Evolutionary conservation across 1,140 invertebrate genomes (phyloP), one percentile per base, ranked within the genome.

Genomic region (Hylaeus anthracinus): DNA sequence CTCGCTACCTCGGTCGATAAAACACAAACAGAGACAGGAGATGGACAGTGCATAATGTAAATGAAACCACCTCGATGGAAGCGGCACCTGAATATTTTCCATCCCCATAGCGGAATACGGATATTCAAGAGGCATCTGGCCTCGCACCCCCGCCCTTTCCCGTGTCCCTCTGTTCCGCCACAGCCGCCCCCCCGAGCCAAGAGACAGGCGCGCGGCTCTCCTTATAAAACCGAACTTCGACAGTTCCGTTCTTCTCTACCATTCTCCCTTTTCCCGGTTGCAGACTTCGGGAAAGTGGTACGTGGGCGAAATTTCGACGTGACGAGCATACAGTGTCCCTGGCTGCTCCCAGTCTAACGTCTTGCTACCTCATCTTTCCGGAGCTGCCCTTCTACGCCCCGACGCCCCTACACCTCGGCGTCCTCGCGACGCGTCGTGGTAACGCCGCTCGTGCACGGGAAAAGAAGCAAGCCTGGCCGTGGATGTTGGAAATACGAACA

Each of bases 281-380:
- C 79, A 88, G 87, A 88, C 86, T 88, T 88, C 76, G 86, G 71
- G 75, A 86, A 88, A 88, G 87, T 88, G 84, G 86, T 88, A 88
- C 87, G 87, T 85, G 87, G 81, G 79, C 84, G 81, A 88, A 88
- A 88, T 88, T 88, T 88, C 78, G 56, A 88, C 86, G 87, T 88
- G 86, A 87, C 85, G 82, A 69, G 85, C 86, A 87, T 87, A 82
- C 82, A 87, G 82, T 82, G 82, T 72, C 79, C 76, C 74, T 60
- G 72, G 41, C 60, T 39, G 15, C 71, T 71, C 51, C 26, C 78
- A 14, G 39, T 53, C 39, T 41, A 72, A 74, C 63, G 63, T 67
- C 78, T 75, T 56, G 61, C 76, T 77, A 77, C 70, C 74, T 70
- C 74, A 65, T 79, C 76, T 72, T 72, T 64, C 69, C 69, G 26